A percentile compares a stretch with the other conserved stretches of the same genome.
Evolutionary conservation across 2,888 invertebrate species (phyloP).

Genomic region (Theodoxus fluviatilis): DNA sequence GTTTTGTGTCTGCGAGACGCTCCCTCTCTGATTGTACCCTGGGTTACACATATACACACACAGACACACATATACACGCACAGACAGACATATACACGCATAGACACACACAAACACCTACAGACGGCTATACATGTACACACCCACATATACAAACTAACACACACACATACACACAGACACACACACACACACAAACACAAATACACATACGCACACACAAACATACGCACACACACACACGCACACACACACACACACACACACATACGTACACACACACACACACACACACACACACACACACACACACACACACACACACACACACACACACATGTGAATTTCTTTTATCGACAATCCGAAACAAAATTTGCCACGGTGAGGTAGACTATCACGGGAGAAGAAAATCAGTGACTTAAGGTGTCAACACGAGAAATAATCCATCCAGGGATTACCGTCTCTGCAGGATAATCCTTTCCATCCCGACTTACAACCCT

Average conservation of each 20-base stretch:
- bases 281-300: constrained; percentile 12
- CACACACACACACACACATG: constrained; percentile 13
- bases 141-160: constrained; percentile 1
- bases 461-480: too few species aligned
- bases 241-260: background rate
- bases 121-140: background rate
- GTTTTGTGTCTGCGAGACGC: too few species aligned
- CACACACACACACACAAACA: constrained; percentile 14
- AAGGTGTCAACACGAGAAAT: too few species aligned
- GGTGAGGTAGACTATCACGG: too few species aligned
- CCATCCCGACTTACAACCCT: too few species aligned
- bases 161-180: background rate
- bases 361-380: too few species aligned
- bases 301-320: constrained; percentile 12
- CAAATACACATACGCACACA: background rate
- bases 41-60: too few species aligned
- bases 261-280: background rate
- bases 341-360: too few species aligned
- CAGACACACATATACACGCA: too few species aligned
- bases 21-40: too few species aligned
- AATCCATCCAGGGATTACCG: too few species aligned
- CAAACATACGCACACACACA: background rate
- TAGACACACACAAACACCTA: background rate
- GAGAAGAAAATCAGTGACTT: too few species aligned
- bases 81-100: background rate